Percentiles rank a stretch among this genome's conserved stretches.
These are phyloP conservation scores for Oostethus manadensis DNA, from an alignment of 2,113 vertebrate species.

Conservation along the genomic window DNA sequence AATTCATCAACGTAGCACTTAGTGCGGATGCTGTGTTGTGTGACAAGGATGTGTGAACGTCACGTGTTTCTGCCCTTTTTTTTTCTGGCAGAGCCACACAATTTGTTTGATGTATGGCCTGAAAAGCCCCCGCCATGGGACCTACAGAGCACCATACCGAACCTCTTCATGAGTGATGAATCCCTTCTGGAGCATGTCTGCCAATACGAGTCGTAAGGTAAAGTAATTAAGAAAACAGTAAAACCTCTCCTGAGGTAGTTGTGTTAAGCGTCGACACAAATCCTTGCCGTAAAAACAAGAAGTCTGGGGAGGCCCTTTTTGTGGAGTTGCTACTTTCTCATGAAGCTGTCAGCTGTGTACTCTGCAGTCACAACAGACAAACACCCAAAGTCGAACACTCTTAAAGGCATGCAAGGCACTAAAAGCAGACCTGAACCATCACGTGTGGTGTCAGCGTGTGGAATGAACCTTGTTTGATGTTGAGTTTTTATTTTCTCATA, in stretches of 20 bases:
- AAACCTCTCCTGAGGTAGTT: not conserved
- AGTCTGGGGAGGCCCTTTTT: not conserved
- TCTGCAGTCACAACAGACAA: not conserved
- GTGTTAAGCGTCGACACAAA: not conserved
- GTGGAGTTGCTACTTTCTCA: not conserved
- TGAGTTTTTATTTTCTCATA: no score
- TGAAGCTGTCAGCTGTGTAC: not conserved
- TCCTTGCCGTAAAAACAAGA: not conserved
- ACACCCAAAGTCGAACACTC: no score
- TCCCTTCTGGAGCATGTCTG: constrained; percentile 97
- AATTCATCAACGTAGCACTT: no score
- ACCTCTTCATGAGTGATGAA: constrained; percentile 84
- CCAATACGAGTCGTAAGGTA: constrained; percentile 88
- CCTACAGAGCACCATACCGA: constrained; percentile 50
- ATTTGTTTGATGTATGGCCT: constrained; percentile 43
- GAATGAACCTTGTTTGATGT: no score
- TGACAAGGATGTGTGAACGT: no score
- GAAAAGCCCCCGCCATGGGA: constrained; percentile 43
- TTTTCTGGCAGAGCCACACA: not conserved
- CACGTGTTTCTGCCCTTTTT: not conserved
- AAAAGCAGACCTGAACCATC: no score
- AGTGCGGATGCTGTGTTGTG: no score
- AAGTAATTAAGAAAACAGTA: not conserved
- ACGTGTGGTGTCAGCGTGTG: no score
- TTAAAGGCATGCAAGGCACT: no score